Conservation (phyloP, 2,113 vertebrate genomes). For the Trogon surrucura region DNA sequence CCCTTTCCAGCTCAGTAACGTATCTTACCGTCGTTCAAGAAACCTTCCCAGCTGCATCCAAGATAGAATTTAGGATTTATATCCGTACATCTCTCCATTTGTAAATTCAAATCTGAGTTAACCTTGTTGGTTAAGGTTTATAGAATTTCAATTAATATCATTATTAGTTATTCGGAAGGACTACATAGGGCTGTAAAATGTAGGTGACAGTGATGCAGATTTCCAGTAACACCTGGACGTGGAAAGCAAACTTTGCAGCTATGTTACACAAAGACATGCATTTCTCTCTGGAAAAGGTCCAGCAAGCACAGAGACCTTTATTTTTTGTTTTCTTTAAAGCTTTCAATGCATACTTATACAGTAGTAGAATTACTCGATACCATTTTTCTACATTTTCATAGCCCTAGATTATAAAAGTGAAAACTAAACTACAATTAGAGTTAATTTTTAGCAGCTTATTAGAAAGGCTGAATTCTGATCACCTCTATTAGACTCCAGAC, state of each 20-base stretch:
- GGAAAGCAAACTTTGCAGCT: not conserved
- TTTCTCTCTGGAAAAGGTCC: not conserved
- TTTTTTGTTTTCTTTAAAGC: not conserved
- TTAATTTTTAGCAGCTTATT: constrained; percentile 76
- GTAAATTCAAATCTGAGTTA: constrained; percentile 19
- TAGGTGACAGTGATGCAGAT: not conserved
- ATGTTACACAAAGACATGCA: not conserved
- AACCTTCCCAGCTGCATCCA: not conserved
- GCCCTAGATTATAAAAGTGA: constrained; percentile 25
- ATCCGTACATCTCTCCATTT: not conserved
- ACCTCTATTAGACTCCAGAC: constrained; percentile 86
- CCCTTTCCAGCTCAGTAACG: not conserved
- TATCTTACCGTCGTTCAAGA: constrained; percentile 20
- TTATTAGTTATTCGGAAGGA: constrained; percentile 56
- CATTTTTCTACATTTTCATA: constrained; percentile 55
- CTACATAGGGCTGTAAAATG: constrained; percentile 72
- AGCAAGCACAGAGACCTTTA: not conserved
- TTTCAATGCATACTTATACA: not conserved
- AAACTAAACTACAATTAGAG: constrained; percentile 51
- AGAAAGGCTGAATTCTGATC: constrained; percentile 76
- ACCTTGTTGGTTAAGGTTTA: constrained; percentile 57
- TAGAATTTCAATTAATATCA: constrained; percentile 38
- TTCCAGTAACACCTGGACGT: not conserved
- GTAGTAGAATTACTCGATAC: not conserved
- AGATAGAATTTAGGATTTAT: not conserved